Evolutionary conservation across 2,797 vertebrate genomes (phyloP).

Genomic region (Anolis apletophallus): DNA sequence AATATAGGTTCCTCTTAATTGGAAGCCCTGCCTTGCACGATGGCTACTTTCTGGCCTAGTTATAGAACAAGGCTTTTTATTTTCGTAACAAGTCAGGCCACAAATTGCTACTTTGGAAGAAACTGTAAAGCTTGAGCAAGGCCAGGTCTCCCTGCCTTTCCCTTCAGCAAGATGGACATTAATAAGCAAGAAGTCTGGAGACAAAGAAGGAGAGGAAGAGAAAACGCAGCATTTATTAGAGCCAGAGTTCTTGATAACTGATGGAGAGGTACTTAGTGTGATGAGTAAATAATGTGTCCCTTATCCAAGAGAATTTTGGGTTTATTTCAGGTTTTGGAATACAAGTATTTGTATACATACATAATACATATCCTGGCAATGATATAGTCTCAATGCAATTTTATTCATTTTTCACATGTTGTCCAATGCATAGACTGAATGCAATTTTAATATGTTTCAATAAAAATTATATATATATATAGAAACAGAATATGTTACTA

Average conservation of each 20-base stretch:
- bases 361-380: too few species aligned
- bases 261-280: not conserved
- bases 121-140: conserved; percentile 45
- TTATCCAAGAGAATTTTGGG: too few species aligned
- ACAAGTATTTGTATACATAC: too few species aligned
- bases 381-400: too few species aligned
- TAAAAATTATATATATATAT: too few species aligned
- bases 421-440: too few species aligned
- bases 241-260: not conserved
- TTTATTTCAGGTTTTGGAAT: too few species aligned
- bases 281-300: not conserved
- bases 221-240: not conserved
- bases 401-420: too few species aligned
- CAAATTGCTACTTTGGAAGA: conserved; percentile 69
- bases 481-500: too few species aligned
- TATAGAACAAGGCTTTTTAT: conserved; percentile 74
- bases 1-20: conserved; percentile 72
- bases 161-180: conserved; percentile 41
- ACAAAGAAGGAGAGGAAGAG: not conserved
- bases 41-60: conserved; percentile 70
- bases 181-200: conserved; percentile 3
- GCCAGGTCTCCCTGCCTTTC: conserved; percentile 52
- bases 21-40: conserved; percentile 68
- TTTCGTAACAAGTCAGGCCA: conserved; percentile 72
- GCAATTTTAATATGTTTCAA: too few species aligned